Conservation (phyloP, 64 coral and sea anemone species). For the Stichodactyla helianthus region DNA sequence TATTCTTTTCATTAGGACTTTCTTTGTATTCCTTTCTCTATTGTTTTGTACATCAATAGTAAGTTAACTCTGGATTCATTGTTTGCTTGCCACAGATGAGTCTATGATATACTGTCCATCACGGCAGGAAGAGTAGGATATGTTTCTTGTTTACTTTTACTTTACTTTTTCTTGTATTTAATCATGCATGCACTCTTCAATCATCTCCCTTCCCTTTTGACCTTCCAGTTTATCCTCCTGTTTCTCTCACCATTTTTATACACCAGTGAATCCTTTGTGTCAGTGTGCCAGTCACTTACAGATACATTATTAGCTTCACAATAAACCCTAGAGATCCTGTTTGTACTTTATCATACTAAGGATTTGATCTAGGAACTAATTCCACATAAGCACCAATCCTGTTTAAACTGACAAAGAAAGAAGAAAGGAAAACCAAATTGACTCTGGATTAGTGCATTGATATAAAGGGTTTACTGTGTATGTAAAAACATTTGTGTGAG, state of each 20-base stretch:
- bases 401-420: too few relatives aligned
- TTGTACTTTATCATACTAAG: too few relatives aligned
- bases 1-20: not conserved
- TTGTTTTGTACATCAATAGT: not conserved
- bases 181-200: not conserved
- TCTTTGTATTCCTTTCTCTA: not conserved
- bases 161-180: conserved; percentile 5
- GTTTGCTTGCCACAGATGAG: conserved; percentile 21
- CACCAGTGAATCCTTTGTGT: too few relatives aligned
- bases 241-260: too few relatives aligned
- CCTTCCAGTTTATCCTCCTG: too few relatives aligned
- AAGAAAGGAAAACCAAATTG: too few relatives aligned
- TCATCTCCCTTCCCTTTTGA: not conserved
- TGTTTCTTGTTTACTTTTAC: conserved; percentile 20
- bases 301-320: not conserved
- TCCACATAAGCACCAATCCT: too few relatives aligned
- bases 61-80: conserved; percentile 16
- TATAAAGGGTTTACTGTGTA: too few relatives aligned
- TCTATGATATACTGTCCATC: conserved; percentile 28
- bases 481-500: too few relatives aligned
- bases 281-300: too few relatives aligned
- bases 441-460: too few relatives aligned
- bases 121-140: conserved; percentile 10
- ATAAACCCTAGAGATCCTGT: not conserved
- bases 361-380: too few relatives aligned